phyloP scores from a whole-genome alignment of 2,113 vertebrate genomes.

The Cheirogaleus medius region DNA sequence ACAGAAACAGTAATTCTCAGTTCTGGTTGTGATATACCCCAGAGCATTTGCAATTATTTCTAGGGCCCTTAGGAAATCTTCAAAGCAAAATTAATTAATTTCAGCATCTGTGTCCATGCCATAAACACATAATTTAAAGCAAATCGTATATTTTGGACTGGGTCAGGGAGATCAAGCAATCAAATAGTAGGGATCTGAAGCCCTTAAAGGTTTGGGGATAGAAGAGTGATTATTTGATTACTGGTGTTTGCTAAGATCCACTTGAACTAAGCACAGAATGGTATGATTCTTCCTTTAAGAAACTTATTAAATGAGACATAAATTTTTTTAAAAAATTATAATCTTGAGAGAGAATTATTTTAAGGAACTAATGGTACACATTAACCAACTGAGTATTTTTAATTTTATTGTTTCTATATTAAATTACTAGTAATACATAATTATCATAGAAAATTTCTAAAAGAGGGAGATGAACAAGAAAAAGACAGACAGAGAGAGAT shows the following conservation, averaged over 20 bases:
- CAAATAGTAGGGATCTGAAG: neutral
- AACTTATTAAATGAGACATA: neutral
- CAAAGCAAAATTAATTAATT: neutral
- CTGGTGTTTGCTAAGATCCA: neutral
- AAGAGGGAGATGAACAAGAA: neutral
- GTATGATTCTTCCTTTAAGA: neutral
- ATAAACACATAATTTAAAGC: neutral
- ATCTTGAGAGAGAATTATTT: neutral
- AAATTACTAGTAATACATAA: neutral
- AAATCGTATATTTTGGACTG: neutral
- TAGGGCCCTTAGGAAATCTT: neutral
- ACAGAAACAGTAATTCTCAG: neutral
- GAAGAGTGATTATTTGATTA: neutral
- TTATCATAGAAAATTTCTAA: constrained; percentile 10
- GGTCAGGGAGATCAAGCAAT: neutral
- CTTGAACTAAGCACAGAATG: neutral
- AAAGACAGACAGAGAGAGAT: neutral
- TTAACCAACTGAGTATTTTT: neutral
- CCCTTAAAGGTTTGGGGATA: neutral
- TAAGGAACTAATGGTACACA: neutral
- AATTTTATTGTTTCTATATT: neutral
- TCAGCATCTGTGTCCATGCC: neutral
- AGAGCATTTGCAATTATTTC: neutral
- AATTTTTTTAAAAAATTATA: neutral
- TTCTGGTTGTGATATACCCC: neutral